phyloP scores from a whole-genome alignment of 2,113 vertebrate species.

The Dipodomys merriami region DNA sequence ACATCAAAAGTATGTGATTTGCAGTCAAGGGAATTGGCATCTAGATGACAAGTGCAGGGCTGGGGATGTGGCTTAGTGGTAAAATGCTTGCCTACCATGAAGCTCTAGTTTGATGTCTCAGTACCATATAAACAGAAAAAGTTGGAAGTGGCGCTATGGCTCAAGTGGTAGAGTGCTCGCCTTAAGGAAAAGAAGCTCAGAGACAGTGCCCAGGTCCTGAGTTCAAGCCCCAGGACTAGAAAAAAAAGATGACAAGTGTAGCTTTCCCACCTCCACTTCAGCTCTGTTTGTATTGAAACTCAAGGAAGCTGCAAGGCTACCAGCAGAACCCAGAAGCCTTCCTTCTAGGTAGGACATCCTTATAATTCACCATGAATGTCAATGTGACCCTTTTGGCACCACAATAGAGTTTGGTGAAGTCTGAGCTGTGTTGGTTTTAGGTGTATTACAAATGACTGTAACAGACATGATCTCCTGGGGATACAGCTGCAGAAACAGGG shows the following conservation, averaged over 20 bases:
- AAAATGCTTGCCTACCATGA: too few species aligned
- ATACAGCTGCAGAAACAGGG: neutral
- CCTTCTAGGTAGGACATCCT: neutral
- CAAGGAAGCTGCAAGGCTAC: neutral
- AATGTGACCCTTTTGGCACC: neutral
- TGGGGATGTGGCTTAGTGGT: too few species aligned
- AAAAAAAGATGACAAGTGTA: neutral
- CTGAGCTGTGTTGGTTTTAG: neutral
- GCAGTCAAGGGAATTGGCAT: neutral
- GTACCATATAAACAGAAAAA: too few species aligned
- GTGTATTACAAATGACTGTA: neutral
- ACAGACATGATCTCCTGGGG: neutral
- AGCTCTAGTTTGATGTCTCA: too few species aligned
- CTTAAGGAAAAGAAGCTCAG: too few species aligned
- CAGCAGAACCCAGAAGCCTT: neutral
- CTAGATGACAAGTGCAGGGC: neutral
- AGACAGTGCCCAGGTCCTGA: too few species aligned
- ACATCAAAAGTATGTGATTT: constrained; percentile 5
- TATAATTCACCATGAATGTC: neutral
- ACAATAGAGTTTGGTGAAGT: neutral
- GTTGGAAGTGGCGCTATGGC: too few species aligned
- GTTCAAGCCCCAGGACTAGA: too few species aligned
- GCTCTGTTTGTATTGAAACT: neutral
- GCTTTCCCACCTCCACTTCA: neutral
- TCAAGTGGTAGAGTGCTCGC: too few species aligned